Conservation (phyloP, 2,113 vertebrate species). For the Neolamprologus modestus region DNA sequence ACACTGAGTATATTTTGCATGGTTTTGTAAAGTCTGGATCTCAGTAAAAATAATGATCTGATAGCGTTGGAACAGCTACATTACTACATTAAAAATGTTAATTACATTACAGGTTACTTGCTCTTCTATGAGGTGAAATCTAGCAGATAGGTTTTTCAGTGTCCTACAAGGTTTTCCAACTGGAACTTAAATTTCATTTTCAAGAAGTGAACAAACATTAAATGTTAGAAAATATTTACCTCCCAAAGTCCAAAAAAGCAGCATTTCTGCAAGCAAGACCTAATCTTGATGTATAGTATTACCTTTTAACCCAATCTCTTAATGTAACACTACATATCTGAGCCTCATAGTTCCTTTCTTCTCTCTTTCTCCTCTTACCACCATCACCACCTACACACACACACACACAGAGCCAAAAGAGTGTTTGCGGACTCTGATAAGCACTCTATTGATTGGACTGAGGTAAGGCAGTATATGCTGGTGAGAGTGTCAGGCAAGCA, state of each 20-base stretch:
- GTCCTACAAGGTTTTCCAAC: not conserved
- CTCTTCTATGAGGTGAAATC: not conserved
- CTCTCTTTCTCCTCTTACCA: not conserved
- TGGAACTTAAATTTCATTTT: not conserved
- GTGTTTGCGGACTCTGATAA: conserved; percentile 14
- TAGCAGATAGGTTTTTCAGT: not conserved
- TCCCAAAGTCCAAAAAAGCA: not conserved
- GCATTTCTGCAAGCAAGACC: not conserved
- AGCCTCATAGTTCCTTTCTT: not conserved
- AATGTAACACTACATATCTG: not conserved
- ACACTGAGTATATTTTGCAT: not conserved
- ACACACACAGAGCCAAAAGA: not conserved
- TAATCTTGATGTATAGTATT: not conserved
- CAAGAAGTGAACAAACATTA: not conserved
- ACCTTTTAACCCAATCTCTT: not conserved
- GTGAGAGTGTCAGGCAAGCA: conserved; percentile 28
- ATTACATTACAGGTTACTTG: not conserved
- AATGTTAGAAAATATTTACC: not conserved
- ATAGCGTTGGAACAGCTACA: not conserved
- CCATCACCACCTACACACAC: not conserved
- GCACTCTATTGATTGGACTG: conserved; percentile 50
- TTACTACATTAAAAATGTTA: not conserved
- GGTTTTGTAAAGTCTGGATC: not conserved
- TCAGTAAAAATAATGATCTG: not conserved
- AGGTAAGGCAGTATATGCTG: conserved; percentile 42